These are phyloP conservation scores for Bufotes viridis DNA, from an alignment of 2,797 vertebrate genomes.

Conservation along the genomic window DNA sequence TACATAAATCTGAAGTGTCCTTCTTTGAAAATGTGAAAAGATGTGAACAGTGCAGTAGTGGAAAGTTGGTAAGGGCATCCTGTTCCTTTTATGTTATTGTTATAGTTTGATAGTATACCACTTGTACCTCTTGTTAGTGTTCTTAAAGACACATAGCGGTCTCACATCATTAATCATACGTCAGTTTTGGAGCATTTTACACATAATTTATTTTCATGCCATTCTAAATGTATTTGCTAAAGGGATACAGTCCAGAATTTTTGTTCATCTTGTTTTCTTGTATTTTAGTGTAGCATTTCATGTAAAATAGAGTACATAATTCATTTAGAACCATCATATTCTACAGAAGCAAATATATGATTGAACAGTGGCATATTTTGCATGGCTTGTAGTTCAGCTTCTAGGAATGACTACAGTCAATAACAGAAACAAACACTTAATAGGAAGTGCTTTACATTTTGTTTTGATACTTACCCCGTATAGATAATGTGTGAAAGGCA, in stretches of 20 bases:
- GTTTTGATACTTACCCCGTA: background rate
- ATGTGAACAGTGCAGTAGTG: background rate
- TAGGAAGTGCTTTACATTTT: background rate
- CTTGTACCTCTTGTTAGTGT: slow-evolving; percentile 8
- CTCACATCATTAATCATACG: background rate
- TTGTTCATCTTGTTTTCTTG: background rate
- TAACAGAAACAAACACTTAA: background rate
- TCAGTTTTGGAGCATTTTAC: background rate
- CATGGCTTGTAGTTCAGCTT: too few species aligned
- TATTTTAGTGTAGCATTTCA: too few species aligned
- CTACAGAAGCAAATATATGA: background rate
- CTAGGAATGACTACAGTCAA: background rate
- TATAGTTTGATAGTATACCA: background rate
- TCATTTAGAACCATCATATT: background rate
- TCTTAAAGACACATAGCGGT: background rate
- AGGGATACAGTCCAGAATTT: background rate
- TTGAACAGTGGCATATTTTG: background rate
- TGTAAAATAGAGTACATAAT: background rate
- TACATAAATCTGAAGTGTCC: background rate
- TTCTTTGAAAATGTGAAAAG: background rate
- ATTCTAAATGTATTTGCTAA: background rate
- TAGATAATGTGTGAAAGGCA: background rate
- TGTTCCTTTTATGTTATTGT: background rate
- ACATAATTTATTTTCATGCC: background rate
- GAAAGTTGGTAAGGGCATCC: background rate